Evolutionary conservation across 2,888 invertebrate genomes (phyloP).

Genomic region (Chrysotoxum bicinctum): DNA sequence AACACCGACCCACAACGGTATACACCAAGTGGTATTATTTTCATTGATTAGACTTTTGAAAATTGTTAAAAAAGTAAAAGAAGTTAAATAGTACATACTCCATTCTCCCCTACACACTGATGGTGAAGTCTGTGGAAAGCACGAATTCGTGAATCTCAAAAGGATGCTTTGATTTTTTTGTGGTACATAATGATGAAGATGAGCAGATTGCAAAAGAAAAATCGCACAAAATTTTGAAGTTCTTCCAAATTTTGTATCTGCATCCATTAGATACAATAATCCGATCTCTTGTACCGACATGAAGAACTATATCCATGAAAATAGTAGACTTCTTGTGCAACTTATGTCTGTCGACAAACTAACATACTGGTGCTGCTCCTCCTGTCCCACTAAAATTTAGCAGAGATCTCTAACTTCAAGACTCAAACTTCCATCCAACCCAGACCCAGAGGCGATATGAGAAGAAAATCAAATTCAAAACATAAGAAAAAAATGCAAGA

Average conservation of each 20-base stretch:
- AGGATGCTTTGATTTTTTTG: not conserved
- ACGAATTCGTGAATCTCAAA: constrained; percentile 44
- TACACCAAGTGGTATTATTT: no score
- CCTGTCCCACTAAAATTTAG: not conserved
- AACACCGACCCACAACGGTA: no score
- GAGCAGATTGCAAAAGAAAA: constrained; percentile 18
- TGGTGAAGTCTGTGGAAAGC: constrained; percentile 11
- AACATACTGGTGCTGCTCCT: not conserved
- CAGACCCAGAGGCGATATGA: constrained; percentile 27
- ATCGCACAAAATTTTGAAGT: not conserved
- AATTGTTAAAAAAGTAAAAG: not conserved
- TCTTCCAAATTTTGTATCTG: constrained; percentile 38
- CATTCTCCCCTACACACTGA: not conserved
- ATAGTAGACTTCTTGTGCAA: not conserved
- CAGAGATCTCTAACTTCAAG: not conserved
- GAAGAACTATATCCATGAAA: constrained; percentile 1
- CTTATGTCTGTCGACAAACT: not conserved
- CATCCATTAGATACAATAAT: constrained; percentile 30
- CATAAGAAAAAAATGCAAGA: constrained; percentile 56
- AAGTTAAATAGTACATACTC: not conserved
- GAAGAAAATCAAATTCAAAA: constrained; percentile 56
- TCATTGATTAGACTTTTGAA: not conserved
- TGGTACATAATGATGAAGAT: constrained; percentile 20
- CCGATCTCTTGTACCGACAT: constrained; percentile 15
- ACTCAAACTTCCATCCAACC: not conserved